Percentiles rank a stretch among this genome's conserved stretches.
These are phyloP conservation scores for Glyphotaelius pellucidus DNA, from an alignment of 2,888 invertebrate genomes.

Conservation along the genomic window DNA sequence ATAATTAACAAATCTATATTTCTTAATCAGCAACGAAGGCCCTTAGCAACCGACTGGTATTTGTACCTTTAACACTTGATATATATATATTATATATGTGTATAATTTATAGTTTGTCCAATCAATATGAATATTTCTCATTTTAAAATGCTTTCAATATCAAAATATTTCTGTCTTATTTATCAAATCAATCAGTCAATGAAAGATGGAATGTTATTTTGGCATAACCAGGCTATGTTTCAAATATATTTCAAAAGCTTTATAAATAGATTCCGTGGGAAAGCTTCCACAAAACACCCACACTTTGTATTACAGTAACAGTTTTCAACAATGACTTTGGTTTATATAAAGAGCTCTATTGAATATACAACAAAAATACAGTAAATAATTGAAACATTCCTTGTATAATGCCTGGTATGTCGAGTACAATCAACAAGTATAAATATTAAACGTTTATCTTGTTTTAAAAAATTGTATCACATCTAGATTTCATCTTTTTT, in stretches of 20 bases:
- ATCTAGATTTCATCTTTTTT: conserved; percentile 3
- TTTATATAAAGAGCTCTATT: conserved; percentile 18
- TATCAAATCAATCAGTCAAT: conserved; percentile 41
- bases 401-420: neutral
- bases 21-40: conserved; percentile 45
- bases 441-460: conserved; percentile 2
- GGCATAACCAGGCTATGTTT: conserved; percentile 46
- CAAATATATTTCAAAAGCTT: conserved; percentile 33
- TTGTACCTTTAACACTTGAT: conserved; percentile 51
- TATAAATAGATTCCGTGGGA: neutral
- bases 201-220: conserved; percentile 55
- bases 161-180: conserved; percentile 51
- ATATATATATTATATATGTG: conserved; percentile 26
- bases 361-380: conserved; percentile 14
- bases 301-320: conserved; percentile 10
- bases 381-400: conserved; percentile 18
- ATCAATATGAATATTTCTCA: conserved; percentile 33
- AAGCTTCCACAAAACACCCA: neutral
- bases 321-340: conserved; percentile 51
- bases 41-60: conserved; percentile 49
- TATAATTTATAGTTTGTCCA: conserved; percentile 23
- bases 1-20: conserved; percentile 42
- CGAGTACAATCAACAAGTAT: conserved; percentile 29
- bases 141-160: conserved; percentile 43
- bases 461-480: conserved; percentile 21